Conservation (phyloP, 2,888 invertebrate species). For the Corbicula japonica region DNA sequence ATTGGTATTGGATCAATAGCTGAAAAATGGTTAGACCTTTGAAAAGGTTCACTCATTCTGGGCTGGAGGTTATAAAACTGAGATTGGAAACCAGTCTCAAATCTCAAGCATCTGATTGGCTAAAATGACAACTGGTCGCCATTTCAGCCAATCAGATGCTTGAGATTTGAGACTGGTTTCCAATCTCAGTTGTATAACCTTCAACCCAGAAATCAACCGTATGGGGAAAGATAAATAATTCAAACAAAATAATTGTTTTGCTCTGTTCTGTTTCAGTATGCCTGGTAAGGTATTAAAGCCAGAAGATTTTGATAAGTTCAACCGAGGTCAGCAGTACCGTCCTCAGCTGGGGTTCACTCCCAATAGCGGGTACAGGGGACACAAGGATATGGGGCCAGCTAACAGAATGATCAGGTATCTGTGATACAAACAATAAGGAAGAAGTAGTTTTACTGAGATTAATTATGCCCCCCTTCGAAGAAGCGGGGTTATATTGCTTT, state of each 20-base stretch:
- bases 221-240: background rate
- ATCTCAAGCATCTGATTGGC: too few species aligned
- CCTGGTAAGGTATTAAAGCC: conserved; percentile 93
- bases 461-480: too few species aligned
- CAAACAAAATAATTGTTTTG: background rate
- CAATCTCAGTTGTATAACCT: too few species aligned
- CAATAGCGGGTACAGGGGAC: conserved; percentile 80
- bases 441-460: too few species aligned
- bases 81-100: too few species aligned
- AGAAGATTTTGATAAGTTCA: conserved; percentile 88
- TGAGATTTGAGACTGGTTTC: too few species aligned
- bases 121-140: too few species aligned
- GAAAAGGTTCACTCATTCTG: background rate
- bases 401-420: conserved; percentile 80
- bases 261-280: conserved; percentile 87
- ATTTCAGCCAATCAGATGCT: too few species aligned
- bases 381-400: conserved; percentile 75
- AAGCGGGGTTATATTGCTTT: too few species aligned
- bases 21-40: too few species aligned
- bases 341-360: conserved; percentile 85
- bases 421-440: background rate
- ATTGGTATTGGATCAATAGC: too few species aligned
- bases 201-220: background rate
- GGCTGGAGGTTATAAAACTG: too few species aligned
- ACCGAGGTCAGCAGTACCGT: conserved; percentile 63